phyloP scores from a whole-genome alignment of 2,113 vertebrate genomes.

The Anseranas semipalmata region DNA sequence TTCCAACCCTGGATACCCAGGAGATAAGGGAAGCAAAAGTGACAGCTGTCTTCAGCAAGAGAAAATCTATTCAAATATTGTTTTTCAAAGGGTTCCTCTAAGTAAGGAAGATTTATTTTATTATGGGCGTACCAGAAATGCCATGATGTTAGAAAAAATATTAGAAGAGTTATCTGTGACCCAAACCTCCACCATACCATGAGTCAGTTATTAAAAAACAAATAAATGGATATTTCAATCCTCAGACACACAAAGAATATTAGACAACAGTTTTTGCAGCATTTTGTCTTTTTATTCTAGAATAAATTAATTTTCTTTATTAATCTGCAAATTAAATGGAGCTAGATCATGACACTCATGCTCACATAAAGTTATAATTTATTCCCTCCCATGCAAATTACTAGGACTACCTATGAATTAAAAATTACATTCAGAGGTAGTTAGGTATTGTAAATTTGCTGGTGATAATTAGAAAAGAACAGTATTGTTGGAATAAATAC shows the following conservation, averaged over 20 bases:
- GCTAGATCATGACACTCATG: not conserved
- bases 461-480: not conserved
- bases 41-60: constrained; percentile 71
- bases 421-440: not conserved
- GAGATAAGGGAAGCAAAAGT: constrained; percentile 47
- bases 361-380: not conserved
- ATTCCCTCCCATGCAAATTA: not conserved
- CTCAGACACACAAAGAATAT: not conserved
- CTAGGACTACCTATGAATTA: not conserved
- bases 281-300: constrained; percentile 1
- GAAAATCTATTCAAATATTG: constrained; percentile 44
- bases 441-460: not conserved
- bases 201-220: constrained; percentile 62
- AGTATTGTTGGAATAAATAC: not conserved
- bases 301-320: not conserved
- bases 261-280: not conserved
- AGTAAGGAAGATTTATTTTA: constrained; percentile 64
- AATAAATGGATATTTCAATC: constrained; percentile 51
- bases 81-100: constrained; percentile 59
- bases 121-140: constrained; percentile 70
- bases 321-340: not conserved
- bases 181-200: not conserved
- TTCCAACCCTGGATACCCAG: constrained; percentile 55
- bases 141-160: constrained; percentile 62
- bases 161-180: constrained; percentile 47